Percentiles rank a stretch among this genome's conserved stretches.
Conservation (phyloP, 2,797 vertebrate species). For the Sebastes miniatus region DNA sequence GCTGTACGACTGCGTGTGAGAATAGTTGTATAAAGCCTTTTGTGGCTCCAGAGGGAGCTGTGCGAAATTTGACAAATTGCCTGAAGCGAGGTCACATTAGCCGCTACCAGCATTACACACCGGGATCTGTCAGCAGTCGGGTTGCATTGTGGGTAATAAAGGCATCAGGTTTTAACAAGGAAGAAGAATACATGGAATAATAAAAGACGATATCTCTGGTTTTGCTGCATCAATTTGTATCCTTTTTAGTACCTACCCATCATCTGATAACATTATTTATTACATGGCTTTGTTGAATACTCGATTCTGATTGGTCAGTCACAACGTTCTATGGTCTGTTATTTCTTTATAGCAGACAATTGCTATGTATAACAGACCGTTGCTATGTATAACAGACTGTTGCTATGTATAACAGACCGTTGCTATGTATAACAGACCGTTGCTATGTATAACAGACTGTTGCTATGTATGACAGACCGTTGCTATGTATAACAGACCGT, state of each 20-base stretch:
- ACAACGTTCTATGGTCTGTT: too few relatives aligned
- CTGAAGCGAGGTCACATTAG: background rate
- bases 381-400: too few relatives aligned
- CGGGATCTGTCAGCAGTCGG: background rate
- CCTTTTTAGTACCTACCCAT: fast-evolving
- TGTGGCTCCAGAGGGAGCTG: background rate
- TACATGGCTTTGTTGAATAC: too few relatives aligned
- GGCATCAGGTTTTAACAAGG: background rate
- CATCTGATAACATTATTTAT: background rate
- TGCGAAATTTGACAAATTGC: background rate
- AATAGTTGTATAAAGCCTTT: background rate
- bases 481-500: too few relatives aligned
- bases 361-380: too few relatives aligned
- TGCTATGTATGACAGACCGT: too few relatives aligned
- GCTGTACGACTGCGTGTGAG: background rate
- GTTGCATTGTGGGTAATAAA: background rate
- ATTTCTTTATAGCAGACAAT: too few relatives aligned
- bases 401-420: too few relatives aligned
- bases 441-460: too few relatives aligned
- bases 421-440: too few relatives aligned
- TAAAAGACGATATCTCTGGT: background rate
- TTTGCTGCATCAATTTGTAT: background rate
- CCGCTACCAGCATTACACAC: background rate
- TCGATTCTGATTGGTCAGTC: too few relatives aligned
- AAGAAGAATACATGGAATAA: background rate